phyloP scores from a whole-genome alignment of 2,113 vertebrate genomes.

The Leucosticte australis region DNA sequence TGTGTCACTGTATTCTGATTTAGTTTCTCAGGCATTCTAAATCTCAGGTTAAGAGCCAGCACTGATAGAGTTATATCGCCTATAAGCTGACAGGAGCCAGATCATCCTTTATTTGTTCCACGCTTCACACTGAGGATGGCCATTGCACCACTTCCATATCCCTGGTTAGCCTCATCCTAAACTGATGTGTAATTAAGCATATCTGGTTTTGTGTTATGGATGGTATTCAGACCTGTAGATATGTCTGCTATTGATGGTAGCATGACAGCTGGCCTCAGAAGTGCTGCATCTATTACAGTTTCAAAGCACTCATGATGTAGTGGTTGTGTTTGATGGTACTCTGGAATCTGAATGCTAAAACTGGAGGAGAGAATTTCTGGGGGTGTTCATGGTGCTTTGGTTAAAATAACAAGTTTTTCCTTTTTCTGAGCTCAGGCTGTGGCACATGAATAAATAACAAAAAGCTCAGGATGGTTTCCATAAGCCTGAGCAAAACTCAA shows the following conservation, averaged over 20 bases:
- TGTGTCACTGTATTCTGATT: background rate
- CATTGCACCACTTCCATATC: fast-evolving
- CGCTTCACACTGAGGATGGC: background rate
- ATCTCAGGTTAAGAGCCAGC: background rate
- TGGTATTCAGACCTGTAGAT: background rate
- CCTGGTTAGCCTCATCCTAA: background rate
- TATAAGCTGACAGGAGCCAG: background rate
- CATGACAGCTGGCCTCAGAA: background rate
- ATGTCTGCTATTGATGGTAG: background rate
- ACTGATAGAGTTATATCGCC: background rate
- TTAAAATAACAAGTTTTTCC: background rate
- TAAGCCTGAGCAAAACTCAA: background rate
- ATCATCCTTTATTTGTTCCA: background rate
- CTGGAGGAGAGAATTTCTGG: background rate
- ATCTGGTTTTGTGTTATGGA: background rate
- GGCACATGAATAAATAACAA: background rate
- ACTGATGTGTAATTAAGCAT: background rate
- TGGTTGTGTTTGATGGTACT: background rate
- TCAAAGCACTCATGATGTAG: background rate
- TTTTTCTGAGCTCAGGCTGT: background rate
- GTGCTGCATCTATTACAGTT: background rate
- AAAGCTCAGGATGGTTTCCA: background rate
- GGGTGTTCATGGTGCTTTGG: background rate
- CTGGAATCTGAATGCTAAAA: background rate
- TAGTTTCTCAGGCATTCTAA: background rate